Evolutionary conservation across 2,113 vertebrate genomes (phyloP).

Genomic region (Strigops habroptila): DNA sequence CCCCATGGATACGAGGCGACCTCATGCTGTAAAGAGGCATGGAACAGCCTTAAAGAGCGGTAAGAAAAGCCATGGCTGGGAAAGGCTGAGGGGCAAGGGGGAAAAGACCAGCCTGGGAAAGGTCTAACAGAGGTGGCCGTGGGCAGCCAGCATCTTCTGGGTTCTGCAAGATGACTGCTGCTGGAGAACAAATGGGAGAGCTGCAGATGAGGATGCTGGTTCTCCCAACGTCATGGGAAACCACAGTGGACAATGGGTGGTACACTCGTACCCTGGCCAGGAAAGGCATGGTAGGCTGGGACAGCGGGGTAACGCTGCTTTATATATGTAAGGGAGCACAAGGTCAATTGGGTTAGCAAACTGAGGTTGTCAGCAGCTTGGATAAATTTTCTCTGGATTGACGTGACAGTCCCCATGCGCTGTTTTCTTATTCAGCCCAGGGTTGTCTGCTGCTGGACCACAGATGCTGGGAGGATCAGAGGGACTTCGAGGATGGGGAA

Average conservation of each 20-base stretch:
- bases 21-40: background rate
- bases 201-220: accelerated
- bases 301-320: accelerated
- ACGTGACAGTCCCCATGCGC: accelerated
- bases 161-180: background rate
- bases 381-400: background rate
- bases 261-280: accelerated
- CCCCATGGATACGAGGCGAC: background rate
- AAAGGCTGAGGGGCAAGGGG: background rate
- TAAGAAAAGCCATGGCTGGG: background rate
- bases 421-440: background rate
- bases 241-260: accelerated
- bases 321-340: background rate
- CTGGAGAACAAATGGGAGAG: background rate
- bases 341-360: background rate
- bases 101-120: background rate
- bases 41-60: background rate
- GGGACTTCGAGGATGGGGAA: background rate
- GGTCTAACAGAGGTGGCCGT: background rate
- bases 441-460: background rate
- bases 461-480: accelerated
- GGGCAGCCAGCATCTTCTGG: background rate
- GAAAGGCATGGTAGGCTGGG: background rate
- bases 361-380: background rate
- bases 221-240: background rate